phyloP scores from a whole-genome alignment of 2,888 invertebrate species.

The Andrena marginata region DNA sequence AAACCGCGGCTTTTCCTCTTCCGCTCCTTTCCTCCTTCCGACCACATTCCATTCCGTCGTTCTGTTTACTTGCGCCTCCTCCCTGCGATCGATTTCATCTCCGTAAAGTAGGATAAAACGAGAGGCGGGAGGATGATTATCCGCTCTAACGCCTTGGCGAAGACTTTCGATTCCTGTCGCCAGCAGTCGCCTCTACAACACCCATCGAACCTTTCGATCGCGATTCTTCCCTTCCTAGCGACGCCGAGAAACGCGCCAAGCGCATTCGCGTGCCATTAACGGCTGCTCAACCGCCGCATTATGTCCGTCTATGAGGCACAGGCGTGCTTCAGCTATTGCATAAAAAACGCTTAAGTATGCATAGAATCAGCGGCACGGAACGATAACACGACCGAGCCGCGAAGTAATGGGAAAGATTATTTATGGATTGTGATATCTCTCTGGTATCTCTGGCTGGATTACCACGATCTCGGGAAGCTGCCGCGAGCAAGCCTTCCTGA shows the following conservation, averaged over 20 bases:
- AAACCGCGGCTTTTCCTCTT: neutral
- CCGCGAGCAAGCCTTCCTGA: conserved; percentile 51
- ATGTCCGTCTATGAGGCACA: conserved; percentile 35
- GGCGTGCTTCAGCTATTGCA: conserved; percentile 50
- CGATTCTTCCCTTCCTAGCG: neutral
- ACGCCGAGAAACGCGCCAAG: neutral
- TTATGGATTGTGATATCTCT: conserved; percentile 63
- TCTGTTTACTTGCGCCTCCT: too few species aligned
- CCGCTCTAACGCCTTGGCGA: too few species aligned
- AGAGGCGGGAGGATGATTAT: too few species aligned
- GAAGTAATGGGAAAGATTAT: conserved; percentile 63
- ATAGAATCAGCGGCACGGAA: conserved; percentile 62
- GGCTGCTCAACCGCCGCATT: conserved; percentile 54
- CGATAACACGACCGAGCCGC: conserved; percentile 61
- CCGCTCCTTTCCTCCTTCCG: neutral
- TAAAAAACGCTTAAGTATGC: conserved; percentile 63
- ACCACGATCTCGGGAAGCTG: conserved; percentile 53
- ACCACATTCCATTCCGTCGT: too few species aligned
- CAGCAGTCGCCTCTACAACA: neutral
- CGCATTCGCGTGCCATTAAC: conserved; percentile 29
- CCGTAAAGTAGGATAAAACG: too few species aligned
- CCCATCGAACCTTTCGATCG: neutral
- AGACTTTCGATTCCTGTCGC: too few species aligned
- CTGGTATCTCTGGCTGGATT: conserved; percentile 46
- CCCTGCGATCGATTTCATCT: too few species aligned